Evolutionary conservation across 2,113 vertebrate species (phyloP), one percentile per base, ranked within the genome.

Genomic region (Rhea americana): DNA sequence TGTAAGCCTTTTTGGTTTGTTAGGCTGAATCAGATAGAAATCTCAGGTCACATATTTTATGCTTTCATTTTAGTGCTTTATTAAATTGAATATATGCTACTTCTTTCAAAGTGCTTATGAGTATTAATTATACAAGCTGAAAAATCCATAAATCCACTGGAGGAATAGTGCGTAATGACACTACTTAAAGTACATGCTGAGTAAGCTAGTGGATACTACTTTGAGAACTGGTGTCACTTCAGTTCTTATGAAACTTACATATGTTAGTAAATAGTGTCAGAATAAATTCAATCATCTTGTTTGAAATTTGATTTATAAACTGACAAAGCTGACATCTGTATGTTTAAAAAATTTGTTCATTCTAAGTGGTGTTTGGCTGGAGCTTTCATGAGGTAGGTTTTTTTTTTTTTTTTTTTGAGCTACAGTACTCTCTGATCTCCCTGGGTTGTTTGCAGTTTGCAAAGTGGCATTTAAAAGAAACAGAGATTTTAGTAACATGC

Each of bases 141-240:
- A 91, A 85, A 94, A 92, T 85, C 47, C 26, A 88, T 92, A 94
- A 91, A 83, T 78, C 41, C 39, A 24, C 16, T 20, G 24, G 79
- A 28, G 50, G 30, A 91, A 65, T 50, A 93, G 24, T 41, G 58
- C 45, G 62, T 79, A 89, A 91, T 81, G 25, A 18, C 6, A 37
- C 51, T 78, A 58, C 21, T 92, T 83, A 70, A 1, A 82, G 18
- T 73, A 59, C 32, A n/a, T 66, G 75, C 88, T 92, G 78, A 95
- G 41, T 87, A 85, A 91, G 61, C 59, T 84, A 72, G 18, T 51
- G 18, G 47, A 25, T 83, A 19, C 24, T 55, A 6, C 71, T 75
- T 43, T 50, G 67, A 82, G 50, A 90, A 73, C 2, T 82, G 67
- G 12, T 63, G 56, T 17, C 11, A 45, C 26, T 89, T 89, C 66